A percentile compares a stretch with the other conserved stretches of the same genome.
Conservation (phyloP, 2,797 vertebrate species). For the Bucorvus abyssinicus region DNA sequence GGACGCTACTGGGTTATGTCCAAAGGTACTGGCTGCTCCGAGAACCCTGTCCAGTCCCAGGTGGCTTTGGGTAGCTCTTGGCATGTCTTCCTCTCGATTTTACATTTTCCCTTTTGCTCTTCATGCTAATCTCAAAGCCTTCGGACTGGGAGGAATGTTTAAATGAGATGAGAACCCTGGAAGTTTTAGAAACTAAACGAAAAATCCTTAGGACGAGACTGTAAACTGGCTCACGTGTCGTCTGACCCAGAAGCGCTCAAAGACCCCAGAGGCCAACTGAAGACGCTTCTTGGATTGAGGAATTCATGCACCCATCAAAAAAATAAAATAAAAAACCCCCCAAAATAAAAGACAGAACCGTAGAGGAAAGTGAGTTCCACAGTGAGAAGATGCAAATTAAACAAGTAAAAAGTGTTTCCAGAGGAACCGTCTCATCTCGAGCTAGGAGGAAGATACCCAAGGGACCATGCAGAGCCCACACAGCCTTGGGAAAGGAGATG, state of each 20-base stretch:
- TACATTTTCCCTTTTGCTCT: background rate
- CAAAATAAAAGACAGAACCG: background rate
- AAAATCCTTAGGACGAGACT: background rate
- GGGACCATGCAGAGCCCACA: background rate
- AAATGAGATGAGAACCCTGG: background rate
- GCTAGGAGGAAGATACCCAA: background rate
- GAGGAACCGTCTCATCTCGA: background rate
- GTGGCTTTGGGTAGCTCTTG: background rate
- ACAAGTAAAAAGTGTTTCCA: background rate
- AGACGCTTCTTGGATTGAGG: background rate
- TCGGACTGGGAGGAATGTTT: background rate
- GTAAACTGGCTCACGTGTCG: fast-evolving
- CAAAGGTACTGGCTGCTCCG: background rate
- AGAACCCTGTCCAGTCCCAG: background rate
- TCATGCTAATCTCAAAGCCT: background rate
- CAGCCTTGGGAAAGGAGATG: background rate
- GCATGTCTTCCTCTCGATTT: background rate
- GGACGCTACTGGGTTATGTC: background rate
- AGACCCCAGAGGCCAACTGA: background rate
- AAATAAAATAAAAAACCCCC: background rate
- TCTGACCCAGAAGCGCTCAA: background rate
- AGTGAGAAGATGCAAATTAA: conserved; percentile 10
- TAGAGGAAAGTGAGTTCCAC: background rate
- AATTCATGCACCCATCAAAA: background rate
- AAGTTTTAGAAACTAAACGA: background rate